Percentiles rank a stretch among this genome's conserved stretches.
These are phyloP conservation scores for Amphipoea lucens DNA, from an alignment of 2,888 invertebrate species.

Conservation along the genomic window DNA sequence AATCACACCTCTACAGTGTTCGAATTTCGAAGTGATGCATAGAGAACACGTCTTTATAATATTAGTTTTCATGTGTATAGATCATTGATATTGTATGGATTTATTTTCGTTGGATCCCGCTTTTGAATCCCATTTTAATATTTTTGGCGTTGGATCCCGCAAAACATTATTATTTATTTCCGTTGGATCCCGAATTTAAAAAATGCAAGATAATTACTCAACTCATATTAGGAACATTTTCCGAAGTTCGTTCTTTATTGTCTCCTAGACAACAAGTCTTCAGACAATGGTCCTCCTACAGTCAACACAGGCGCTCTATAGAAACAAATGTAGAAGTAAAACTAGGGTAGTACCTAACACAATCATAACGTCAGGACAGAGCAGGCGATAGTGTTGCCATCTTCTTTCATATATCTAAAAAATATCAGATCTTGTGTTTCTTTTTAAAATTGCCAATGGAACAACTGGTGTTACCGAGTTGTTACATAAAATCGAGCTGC, in stretches of 20 bases:
- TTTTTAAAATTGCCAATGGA: too few species aligned
- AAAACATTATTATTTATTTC: too few species aligned
- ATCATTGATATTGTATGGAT: not conserved
- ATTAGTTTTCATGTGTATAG: not conserved
- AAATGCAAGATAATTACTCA: too few species aligned
- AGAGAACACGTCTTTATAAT: slow-evolving; percentile 5
- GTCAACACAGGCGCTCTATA: not conserved
- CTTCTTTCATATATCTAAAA: too few species aligned
- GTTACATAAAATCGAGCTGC: too few species aligned
- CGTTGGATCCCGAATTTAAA: too few species aligned
- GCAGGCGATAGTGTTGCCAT: not conserved
- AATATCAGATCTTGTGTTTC: too few species aligned
- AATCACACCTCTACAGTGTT: not conserved
- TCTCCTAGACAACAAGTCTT: not conserved
- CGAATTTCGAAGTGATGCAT: slow-evolving; percentile 14
- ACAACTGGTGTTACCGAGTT: too few species aligned
- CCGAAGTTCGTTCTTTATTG: not conserved
- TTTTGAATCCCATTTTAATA: too few species aligned
- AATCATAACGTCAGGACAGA: not conserved
- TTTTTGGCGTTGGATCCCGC: too few species aligned
- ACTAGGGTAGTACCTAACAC: not conserved
- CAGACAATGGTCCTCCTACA: slow-evolving; percentile 12
- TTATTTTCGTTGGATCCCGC: too few species aligned
- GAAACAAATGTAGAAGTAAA: not conserved
- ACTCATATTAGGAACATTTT: not conserved